These are phyloP conservation scores for Aramus guarauna DNA, from an alignment of 2,113 vertebrate species.

Conservation along the genomic window DNA sequence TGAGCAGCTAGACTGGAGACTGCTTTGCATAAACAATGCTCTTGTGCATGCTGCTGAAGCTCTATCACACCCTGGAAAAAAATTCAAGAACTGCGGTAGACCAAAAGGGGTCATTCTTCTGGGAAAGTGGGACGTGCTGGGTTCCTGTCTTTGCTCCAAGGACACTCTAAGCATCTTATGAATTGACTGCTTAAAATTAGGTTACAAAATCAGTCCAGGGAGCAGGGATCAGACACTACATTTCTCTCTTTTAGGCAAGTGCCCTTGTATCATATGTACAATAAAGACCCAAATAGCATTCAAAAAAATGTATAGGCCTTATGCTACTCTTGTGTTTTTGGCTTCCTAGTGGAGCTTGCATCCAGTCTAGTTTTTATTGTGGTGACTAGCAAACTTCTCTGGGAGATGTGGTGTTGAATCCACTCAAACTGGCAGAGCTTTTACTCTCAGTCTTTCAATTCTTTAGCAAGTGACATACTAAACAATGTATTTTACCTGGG, in stretches of 20 bases:
- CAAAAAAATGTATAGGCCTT: neutral
- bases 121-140: rapidly evolving
- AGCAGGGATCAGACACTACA: neutral
- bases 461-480: neutral
- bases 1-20: neutral
- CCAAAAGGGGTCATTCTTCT: neutral
- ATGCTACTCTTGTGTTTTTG: neutral
- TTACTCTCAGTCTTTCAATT: neutral
- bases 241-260: neutral
- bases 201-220: neutral
- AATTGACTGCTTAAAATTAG: neutral
- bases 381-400: neutral
- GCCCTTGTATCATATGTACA: neutral
- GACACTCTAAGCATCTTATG: neutral
- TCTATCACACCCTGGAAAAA: neutral
- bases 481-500: neutral
- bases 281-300: neutral
- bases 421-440: neutral
- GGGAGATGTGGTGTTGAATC: neutral
- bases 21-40: neutral
- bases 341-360: neutral
- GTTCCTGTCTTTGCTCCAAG: neutral
- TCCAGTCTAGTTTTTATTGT: neutral
- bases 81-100: neutral
- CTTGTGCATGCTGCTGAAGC: neutral